Percentiles rank a stretch among this genome's conserved stretches.
Conservation (phyloP, 2,888 invertebrate species). For the Bruchidius siliquastri region DNA sequence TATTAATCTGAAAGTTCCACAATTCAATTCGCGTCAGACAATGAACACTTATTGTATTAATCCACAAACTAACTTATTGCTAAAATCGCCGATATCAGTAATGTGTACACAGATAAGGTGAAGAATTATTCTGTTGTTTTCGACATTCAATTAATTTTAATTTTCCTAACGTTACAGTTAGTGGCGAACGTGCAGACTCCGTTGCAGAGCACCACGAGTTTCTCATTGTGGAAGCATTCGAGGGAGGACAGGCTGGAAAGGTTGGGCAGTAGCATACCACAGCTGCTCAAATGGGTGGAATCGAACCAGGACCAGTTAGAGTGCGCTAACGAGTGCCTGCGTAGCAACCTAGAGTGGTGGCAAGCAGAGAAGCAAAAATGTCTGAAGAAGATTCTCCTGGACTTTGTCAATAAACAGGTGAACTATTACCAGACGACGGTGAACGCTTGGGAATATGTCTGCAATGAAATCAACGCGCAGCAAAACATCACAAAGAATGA, state of each 20-base stretch:
- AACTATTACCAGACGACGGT: conserved; percentile 59
- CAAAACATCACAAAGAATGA: neutral
- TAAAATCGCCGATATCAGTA: too few species aligned
- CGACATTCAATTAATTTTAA: neutral
- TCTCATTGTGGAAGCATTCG: conserved; percentile 58
- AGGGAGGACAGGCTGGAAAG: conserved; percentile 53
- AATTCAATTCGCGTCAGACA: too few species aligned
- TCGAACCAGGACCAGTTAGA: conserved; percentile 59
- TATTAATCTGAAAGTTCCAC: too few species aligned
- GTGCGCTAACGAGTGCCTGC: conserved; percentile 64
- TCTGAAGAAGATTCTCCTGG: conserved; percentile 57
- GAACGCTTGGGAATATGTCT: conserved; percentile 53
- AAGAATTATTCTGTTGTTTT: too few species aligned
- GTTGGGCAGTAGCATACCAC: conserved; percentile 49
- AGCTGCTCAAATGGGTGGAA: conserved; percentile 51
- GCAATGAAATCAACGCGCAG: conserved; percentile 25
- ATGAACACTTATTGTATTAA: too few species aligned
- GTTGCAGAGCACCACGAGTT: conserved; percentile 27
- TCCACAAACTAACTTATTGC: too few species aligned
- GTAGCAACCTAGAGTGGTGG: conserved; percentile 66
- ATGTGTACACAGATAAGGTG: too few species aligned
- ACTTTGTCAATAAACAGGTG: conserved; percentile 62
- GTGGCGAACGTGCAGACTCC: conserved; percentile 33
- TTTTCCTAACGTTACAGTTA: conserved; percentile 25
- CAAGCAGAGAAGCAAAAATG: conserved; percentile 60